phyloP scores from a whole-genome alignment of 2,113 vertebrate genomes.

The Cynoglossus semilaevis region DNA sequence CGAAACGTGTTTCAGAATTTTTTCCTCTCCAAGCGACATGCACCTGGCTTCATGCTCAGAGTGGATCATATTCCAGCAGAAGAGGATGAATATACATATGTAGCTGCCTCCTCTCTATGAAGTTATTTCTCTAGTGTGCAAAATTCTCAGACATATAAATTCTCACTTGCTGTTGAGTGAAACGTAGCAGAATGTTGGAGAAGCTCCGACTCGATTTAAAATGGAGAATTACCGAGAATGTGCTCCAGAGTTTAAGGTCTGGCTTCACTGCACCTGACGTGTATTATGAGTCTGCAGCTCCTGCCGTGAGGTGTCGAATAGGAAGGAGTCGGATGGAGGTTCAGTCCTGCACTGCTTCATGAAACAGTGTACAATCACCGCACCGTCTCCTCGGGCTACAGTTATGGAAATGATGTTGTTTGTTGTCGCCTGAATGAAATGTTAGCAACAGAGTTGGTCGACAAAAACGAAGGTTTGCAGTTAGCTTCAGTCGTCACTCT shows the following conservation, averaged over 20 bases:
- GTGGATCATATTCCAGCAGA: conserved; percentile 45
- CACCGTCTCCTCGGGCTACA: too few species aligned
- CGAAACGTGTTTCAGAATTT: too few species aligned
- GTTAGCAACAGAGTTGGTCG: too few species aligned
- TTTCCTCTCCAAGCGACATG: too few species aligned
- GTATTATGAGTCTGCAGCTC: conserved; percentile 6
- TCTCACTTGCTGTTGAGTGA: conserved; percentile 50
- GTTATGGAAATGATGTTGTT: too few species aligned
- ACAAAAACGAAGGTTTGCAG: too few species aligned
- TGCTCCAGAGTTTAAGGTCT: conserved; percentile 25
- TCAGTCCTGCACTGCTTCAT: too few species aligned
- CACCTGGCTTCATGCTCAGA: conserved; percentile 35
- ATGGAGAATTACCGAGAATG: conserved; percentile 19
- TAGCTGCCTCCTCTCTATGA: conserved; percentile 29
- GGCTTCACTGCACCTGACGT: conserved; percentile 16
- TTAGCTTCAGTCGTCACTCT: too few species aligned
- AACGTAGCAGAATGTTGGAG: conserved; percentile 43
- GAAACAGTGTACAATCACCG: too few species aligned
- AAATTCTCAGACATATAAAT: conserved; percentile 39
- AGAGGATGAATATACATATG: conserved; percentile 54
- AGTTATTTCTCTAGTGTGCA: conserved; percentile 43
- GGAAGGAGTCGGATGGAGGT: conserved; percentile 6
- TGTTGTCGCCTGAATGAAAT: too few species aligned
- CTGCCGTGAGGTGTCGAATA: conserved; percentile 2
- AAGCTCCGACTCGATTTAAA: conserved; percentile 42